Base-by-base conservation (phyloP, 2,888 invertebrate genomes). In the Ariolimax columbianus region DNA sequence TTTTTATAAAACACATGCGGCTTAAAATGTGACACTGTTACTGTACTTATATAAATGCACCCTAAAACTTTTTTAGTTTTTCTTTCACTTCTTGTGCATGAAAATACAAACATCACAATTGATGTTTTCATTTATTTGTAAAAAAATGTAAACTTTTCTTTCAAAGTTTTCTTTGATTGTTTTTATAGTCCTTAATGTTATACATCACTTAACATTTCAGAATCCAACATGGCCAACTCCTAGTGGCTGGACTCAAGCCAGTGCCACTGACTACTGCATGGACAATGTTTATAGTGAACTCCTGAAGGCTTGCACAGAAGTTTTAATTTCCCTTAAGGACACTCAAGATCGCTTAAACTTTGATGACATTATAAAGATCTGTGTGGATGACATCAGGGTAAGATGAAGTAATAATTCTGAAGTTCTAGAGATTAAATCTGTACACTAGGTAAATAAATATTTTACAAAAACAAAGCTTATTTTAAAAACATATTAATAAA, bases 371-470 rank as follows among this genome's bases (percentile, higher is more conserved):
- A 63, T 88, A 23, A 14, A 47, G 9, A 66, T 78, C n/a, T 88
- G 88, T 75, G 75, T 84, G 7, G 84, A 84, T 4, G 85, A 88
- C 59, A 86, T 88, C 55, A 83, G 82, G 80, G 88, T 88, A 82
- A 43, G 86, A n/a, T 40, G 33, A 6, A 63, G 4, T 63, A n/a
- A 23, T 63, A 23, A n/a, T 63, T 63, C 59, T 63, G n/a, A n/a
- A n/a, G n/a, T n/a, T n/a, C n/a, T n/a, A n/a, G n/a, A n/a, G n/a
- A n/a, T n/a, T n/a, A n/a, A n/a, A n/a, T n/a, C n/a, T n/a, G n/a
- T n/a, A n/a, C n/a, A n/a, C n/a, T n/a, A n/a, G n/a, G n/a, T n/a
- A n/a, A n/a, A n/a, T n/a, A n/a, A n/a, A n/a, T n/a, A n/a, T n/a
- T n/a, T n/a, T n/a, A n/a, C n/a, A n/a, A n/a, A n/a, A n/a, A n/a